These are phyloP conservation scores for Ptychobarbus kaznakovi DNA, from an alignment of 2,797 vertebrate species.

Conservation along the genomic window DNA sequence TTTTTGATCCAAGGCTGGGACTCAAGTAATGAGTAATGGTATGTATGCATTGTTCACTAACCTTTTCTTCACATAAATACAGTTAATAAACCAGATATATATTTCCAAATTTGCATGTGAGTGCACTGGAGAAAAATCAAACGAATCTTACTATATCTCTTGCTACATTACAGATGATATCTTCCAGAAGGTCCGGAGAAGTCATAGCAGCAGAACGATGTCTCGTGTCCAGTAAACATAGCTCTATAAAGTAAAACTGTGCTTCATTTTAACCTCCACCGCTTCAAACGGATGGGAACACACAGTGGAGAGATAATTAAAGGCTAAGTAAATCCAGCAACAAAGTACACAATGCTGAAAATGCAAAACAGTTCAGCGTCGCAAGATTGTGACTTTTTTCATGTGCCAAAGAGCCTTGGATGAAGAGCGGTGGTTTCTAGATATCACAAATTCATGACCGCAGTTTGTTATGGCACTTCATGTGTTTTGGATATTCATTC, in stretches of 20 bases:
- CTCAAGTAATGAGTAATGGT: conserved; percentile 74
- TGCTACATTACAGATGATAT: conserved; percentile 69
- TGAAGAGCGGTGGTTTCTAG: conserved; percentile 8
- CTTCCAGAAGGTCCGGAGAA: conserved; percentile 75
- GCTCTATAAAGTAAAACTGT: conserved; percentile 24
- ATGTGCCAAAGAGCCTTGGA: conserved; percentile 51
- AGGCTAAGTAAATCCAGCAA: conserved; percentile 46
- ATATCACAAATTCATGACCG: conserved; percentile 40
- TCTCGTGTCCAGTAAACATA: conserved; percentile 63
- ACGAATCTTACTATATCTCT: conserved; percentile 9
- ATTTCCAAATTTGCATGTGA: not conserved
- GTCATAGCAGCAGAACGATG: conserved; percentile 76
- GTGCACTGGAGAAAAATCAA: not conserved
- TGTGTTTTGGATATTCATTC: conserved; percentile 56
- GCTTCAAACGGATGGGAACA: conserved; percentile 32
- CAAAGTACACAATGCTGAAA: conserved; percentile 36
- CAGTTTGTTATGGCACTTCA: conserved; percentile 45
- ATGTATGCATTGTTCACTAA: conserved; percentile 63
- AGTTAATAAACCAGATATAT: not conserved
- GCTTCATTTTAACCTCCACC: conserved; percentile 32
- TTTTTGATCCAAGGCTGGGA: conserved; percentile 64
- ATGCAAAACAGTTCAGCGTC: conserved; percentile 41
- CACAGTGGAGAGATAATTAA: conserved; percentile 55
- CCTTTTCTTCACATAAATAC: not conserved
- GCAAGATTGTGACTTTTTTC: conserved; percentile 53